A percentile compares a stretch with the other conserved stretches of the same genome.
These are phyloP conservation scores for Dicerorhinus sumatrensis DNA, from an alignment of 2,113 vertebrate species.

Conservation along the genomic window DNA sequence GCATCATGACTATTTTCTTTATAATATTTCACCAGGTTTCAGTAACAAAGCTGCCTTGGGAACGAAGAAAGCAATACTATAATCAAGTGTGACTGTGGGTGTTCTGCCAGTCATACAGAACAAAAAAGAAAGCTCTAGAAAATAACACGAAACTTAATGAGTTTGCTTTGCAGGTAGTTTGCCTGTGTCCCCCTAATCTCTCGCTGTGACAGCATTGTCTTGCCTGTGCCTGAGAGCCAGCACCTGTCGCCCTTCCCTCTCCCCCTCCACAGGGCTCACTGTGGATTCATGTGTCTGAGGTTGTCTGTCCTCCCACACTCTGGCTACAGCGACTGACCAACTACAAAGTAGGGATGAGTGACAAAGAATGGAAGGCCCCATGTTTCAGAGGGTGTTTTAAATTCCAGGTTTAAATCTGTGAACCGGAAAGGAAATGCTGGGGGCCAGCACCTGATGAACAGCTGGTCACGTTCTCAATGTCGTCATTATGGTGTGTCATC, in stretches of 20 bases:
- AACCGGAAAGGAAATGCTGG: conserved; percentile 35
- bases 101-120: conserved; percentile 24
- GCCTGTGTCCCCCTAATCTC: neutral
- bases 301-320: conserved; percentile 65
- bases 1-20: neutral
- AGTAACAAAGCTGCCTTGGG: conserved; percentile 17
- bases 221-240: neutral
- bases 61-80: conserved; percentile 44
- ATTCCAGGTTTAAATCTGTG: conserved; percentile 73
- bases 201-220: fast-evolving
- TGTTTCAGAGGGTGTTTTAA: conserved; percentile 75
- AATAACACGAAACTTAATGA: neutral
- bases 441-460: neutral
- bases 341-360: conserved; percentile 50
- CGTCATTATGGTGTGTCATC: neutral
- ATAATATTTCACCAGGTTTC: neutral
- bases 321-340: neutral
- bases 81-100: conserved; percentile 28
- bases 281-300: conserved; percentile 42
- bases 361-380: conserved; percentile 56
- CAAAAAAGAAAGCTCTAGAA: conserved; percentile 53
- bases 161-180: neutral
- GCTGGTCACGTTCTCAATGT: neutral
- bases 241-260: conserved; percentile 55
- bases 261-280: conserved; percentile 42